These are phyloP conservation scores for Hypselothyrea guttata DNA, from an alignment of 2,888 invertebrate genomes.

Conservation along the genomic window DNA sequence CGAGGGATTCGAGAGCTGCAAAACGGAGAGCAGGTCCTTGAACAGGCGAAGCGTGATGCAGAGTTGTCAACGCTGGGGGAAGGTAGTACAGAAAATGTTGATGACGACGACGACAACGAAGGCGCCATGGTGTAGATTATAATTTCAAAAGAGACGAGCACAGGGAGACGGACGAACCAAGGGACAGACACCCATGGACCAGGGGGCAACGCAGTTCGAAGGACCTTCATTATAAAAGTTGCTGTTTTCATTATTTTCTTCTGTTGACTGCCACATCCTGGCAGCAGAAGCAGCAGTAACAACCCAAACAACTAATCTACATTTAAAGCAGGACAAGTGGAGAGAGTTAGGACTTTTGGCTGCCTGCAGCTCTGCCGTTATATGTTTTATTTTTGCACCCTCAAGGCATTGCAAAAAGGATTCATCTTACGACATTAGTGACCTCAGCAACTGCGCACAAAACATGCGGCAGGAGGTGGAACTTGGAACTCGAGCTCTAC, in stretches of 20 bases:
- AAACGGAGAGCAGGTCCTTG: conserved; percentile 65
- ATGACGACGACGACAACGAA: conserved; percentile 22
- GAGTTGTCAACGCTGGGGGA: conserved; percentile 37
- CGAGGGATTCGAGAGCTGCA: conserved; percentile 38
- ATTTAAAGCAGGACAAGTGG: conserved; percentile 52
- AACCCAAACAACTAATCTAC: conserved; percentile 72
- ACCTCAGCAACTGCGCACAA: conserved; percentile 76
- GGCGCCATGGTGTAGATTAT: conserved; percentile 75
- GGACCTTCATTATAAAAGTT: conserved; percentile 79
- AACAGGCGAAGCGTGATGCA: conserved; percentile 53
- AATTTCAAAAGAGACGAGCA: conserved; percentile 75
- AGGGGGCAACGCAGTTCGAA: conserved; percentile 37
- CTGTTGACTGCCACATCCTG: conserved; percentile 37
- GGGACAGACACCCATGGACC: neutral
- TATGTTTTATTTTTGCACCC: conserved; percentile 78
- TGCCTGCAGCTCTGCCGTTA: conserved; percentile 15
- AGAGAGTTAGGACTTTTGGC: neutral
- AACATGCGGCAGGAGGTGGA: conserved; percentile 45
- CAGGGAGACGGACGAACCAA: conserved; percentile 16
- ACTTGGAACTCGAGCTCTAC: conserved; percentile 14
- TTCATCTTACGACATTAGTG: conserved; percentile 80
- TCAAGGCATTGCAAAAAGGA: conserved; percentile 77
- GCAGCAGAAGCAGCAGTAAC: conserved; percentile 28
- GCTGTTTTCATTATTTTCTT: conserved; percentile 79
- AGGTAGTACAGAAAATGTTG: conserved; percentile 37